Base-by-base conservation (phyloP, 2,888 invertebrate species). In the Mellilla xanthometata region DNA sequence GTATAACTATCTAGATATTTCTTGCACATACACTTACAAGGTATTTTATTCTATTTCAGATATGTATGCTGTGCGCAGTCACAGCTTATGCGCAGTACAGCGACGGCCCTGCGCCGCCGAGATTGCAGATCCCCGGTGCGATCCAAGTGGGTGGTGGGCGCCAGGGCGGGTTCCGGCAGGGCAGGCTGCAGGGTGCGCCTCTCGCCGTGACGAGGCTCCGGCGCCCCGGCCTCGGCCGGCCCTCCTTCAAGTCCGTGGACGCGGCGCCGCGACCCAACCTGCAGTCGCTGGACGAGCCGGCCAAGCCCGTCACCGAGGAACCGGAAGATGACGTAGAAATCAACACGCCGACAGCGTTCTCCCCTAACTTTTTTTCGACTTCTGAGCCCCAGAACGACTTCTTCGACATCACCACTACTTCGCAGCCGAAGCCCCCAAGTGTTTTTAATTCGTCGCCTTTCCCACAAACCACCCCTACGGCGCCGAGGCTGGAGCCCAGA, bases 301-400 rank as follows among this genome's bases (percentile, higher is more conserved):
- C 92, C 8, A 92, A 93, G 57, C 94, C 94, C 1, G 94, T 94
- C 4, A 93, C 93, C 0, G 94, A 94, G 75, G 91, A 93, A 58
- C 90, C 90, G 11, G 93, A 94, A 76, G 93, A 94, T 48, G 92
- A 91, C 36, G 70, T 81, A 29, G 91, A 91, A 35, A 90, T 91
- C 48, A 87, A 87, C 48, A 92, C 91, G 30, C 85, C 92, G 15
- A 91, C 91, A 5, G 81, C 87, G 1, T 90, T 81, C 62, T 77
- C 80, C 2, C 79, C 85, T 2, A 85, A 78, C 54, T 58, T 71
- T 40, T 83, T 77, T 56, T 81, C 87, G 2, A 89, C 89, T 23
- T 73, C 79, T 2, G 88, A 88, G 56, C 78, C 85, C 2, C 89
- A 89, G 62, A 87, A 87, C 42, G 90, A 90, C 52, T 87, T 73